Base-by-base conservation (phyloP, 2,888 invertebrate genomes). In the Macropis europaea region DNA sequence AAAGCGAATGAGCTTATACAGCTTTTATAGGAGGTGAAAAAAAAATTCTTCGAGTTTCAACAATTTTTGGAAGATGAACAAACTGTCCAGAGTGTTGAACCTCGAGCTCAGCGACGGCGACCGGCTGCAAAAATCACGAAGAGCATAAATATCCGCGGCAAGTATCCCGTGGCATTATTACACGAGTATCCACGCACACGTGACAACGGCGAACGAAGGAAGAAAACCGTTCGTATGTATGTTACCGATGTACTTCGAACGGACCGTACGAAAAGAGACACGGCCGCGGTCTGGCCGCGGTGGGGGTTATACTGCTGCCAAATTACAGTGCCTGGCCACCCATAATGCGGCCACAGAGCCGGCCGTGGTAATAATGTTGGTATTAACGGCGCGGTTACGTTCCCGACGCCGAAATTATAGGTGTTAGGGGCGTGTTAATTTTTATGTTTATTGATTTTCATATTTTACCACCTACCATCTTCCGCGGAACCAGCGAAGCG, bases 401-500 rank as follows among this genome's bases (percentile, higher is more conserved):
- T 78, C 73, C 77, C 73, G 77, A 57, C 72, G 57, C 59, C 70
- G 66, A 85, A 86, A 87, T 87, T 87, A 86, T 85, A 83, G 85
- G 84, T 83, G 84, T 87, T 83, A 83, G 84, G 82, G 84, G 85
- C 83, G 86, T 84, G 86, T 84, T 88, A 87, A 86, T 87, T 86
- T 89, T 89, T 86, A 87, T 85, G 86, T 85, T 89, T 88, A 89
- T 89, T 89, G 89, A 89, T 89, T 89, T 88, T 89, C 85, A 85
- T 86, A 84, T 85, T 88, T 89, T 87, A 88, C 85, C 89, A 87
- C 87, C 86, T 81, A 81, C 56, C 73, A 26, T 54, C 56, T 34
- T 45, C 38, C 22, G 17, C 2, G 2, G 13, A 9, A 7, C n/a
- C 13, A 17, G 34, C 52, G 13, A 48, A 17, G 28, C 40, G 28